Evolutionary conservation across 2,797 vertebrate genomes (phyloP).

Genomic region (Epinephelus malabaricus): DNA sequence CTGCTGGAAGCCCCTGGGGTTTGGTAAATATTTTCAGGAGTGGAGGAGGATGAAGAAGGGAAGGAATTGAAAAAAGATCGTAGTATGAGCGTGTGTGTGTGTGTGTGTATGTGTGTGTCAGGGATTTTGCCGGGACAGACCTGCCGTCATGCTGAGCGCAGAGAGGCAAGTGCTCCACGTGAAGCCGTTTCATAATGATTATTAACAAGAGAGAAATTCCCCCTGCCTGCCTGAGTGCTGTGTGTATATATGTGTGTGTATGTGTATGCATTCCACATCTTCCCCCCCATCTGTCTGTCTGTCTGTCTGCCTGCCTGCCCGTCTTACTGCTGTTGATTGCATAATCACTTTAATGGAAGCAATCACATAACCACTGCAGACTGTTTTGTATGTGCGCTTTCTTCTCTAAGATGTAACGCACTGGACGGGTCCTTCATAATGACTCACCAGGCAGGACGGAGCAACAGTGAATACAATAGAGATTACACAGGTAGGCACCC

Average conservation of each 20-base stretch:
- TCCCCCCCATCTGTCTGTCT: conserved; percentile 13
- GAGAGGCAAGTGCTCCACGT: conserved; percentile 74
- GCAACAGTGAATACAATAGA: conserved; percentile 41
- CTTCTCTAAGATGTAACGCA: conserved; percentile 57
- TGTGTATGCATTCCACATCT: conserved; percentile 35
- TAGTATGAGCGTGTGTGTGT: not conserved
- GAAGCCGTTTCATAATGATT: conserved; percentile 82
- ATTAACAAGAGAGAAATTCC: conserved; percentile 81
- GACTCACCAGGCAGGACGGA: conserved; percentile 61
- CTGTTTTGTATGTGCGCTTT: conserved; percentile 55
- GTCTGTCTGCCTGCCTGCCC: conserved; percentile 34
- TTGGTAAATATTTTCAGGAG: conserved; percentile 77
- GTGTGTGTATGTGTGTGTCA: conserved; percentile 16
- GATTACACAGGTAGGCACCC: conserved; percentile 33
- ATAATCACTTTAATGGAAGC: conserved; percentile 80
- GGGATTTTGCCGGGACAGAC: conserved; percentile 57
- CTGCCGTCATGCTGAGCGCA: conserved; percentile 68
- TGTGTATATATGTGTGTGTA: conserved; percentile 36
- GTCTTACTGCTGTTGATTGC: conserved; percentile 74
- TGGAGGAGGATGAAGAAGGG: conserved; percentile 26
- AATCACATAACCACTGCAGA: conserved; percentile 77
- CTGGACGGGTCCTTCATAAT: conserved; percentile 50
- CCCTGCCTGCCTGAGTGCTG: conserved; percentile 56
- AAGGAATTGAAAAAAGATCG: conserved; percentile 23
- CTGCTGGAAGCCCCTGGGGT: conserved; percentile 65